These are phyloP conservation scores for Sussaba pulchella DNA, from an alignment of 2,888 invertebrate species.

Conservation along the genomic window DNA sequence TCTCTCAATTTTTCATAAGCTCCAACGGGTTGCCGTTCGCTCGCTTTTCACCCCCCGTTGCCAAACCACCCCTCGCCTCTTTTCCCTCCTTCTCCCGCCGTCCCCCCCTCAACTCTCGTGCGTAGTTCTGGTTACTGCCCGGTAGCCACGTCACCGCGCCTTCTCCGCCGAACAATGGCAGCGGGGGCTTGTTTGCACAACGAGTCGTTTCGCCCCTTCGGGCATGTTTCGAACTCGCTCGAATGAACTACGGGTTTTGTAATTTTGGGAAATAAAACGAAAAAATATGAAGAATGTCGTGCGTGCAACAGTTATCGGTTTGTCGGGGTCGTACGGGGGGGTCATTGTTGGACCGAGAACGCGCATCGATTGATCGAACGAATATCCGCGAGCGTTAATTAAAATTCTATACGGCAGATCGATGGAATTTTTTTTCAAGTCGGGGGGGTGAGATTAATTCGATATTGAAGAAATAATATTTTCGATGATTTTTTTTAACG, in stretches of 20 bases:
- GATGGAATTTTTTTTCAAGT: too few species aligned
- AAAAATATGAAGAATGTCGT: too few species aligned
- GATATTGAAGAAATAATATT: too few species aligned
- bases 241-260: conserved; percentile 10
- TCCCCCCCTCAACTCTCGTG: not conserved
- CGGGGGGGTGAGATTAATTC: too few species aligned
- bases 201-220: conserved; percentile 23
- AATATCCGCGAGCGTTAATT: not conserved
- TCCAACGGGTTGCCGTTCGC: conserved; percentile 57
- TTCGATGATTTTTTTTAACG: too few species aligned
- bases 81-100: conserved; percentile 28
- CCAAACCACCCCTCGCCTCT: too few species aligned
- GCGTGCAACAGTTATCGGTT: conserved; percentile 24
- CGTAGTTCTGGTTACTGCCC: conserved; percentile 18
- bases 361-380: not conserved
- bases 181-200: conserved; percentile 33
- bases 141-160: conserved; percentile 43
- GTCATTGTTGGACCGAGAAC: not conserved
- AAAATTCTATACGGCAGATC: not conserved
- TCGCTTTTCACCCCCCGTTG: conserved; percentile 41
- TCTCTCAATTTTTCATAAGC: conserved; percentile 76
- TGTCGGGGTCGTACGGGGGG: not conserved
- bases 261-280: conserved; percentile 28
- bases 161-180: conserved; percentile 22
- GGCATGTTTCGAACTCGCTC: conserved; percentile 32